Evolutionary conservation across 2,888 invertebrate genomes (phyloP).

Genomic region (Crossocerus cetratus): DNA sequence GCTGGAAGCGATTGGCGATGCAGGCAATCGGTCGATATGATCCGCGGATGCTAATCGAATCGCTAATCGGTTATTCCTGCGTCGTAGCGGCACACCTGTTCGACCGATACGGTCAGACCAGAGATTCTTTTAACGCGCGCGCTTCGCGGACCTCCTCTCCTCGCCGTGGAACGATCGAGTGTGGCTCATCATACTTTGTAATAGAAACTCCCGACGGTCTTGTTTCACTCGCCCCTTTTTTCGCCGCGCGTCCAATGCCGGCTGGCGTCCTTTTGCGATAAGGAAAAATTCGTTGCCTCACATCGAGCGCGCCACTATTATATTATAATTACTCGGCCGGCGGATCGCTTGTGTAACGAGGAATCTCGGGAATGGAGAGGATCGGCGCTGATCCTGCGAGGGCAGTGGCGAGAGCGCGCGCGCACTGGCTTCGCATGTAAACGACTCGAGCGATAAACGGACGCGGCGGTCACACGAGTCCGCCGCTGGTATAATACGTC

Average conservation of each 20-base stretch:
- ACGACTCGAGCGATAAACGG: conserved; percentile 58
- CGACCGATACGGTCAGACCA: conserved; percentile 64
- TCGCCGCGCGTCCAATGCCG: background rate
- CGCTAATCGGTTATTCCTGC: conserved; percentile 61
- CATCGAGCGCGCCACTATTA: too few species aligned
- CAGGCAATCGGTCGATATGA: conserved; percentile 59
- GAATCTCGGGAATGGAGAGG: conserved; percentile 17
- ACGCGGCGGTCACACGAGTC: conserved; percentile 32
- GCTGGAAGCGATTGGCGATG: conserved; percentile 46
- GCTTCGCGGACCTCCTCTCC: conserved; percentile 55
- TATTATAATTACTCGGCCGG: too few species aligned
- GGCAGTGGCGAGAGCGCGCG: conserved; percentile 34
- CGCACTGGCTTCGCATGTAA: conserved; percentile 63
- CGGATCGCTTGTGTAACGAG: background rate
- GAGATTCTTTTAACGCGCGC: conserved; percentile 63
- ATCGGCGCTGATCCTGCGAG: conserved; percentile 31
- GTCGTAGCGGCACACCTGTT: conserved; percentile 67
- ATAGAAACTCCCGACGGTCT: conserved; percentile 47
- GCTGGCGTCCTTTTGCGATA: too few species aligned
- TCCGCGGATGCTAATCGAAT: conserved; percentile 61
- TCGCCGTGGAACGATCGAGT: conserved; percentile 44
- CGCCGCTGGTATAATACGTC: conserved; percentile 52
- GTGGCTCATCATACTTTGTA: conserved; percentile 62
- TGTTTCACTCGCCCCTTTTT: conserved; percentile 21
- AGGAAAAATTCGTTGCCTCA: background rate